Conservation (phyloP, 1,140 invertebrate genomes). For the Ganaspis sp. region DNA sequence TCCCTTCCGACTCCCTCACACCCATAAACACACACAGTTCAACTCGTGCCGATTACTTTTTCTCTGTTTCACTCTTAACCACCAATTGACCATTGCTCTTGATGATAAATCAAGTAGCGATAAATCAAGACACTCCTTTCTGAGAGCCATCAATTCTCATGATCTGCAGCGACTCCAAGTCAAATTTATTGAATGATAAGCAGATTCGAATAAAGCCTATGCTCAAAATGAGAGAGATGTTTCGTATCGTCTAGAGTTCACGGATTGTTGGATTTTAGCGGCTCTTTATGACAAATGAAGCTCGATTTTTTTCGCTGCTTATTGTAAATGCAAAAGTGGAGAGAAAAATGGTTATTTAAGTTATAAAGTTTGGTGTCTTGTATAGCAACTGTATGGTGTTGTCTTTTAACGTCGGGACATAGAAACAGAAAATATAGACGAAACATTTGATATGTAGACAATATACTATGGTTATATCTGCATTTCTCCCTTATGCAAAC, state of each 20-base stretch:
- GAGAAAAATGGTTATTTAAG: too few species aligned
- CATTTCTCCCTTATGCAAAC: too few species aligned
- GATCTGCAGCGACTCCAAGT: neutral
- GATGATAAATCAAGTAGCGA: neutral
- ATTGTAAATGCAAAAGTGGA: too few species aligned
- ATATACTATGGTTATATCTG: too few species aligned
- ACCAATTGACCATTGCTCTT: neutral
- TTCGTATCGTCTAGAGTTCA: neutral
- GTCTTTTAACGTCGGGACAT: too few species aligned
- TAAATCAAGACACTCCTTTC: neutral
- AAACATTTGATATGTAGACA: too few species aligned
- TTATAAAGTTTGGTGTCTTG: too few species aligned
- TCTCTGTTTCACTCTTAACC: neutral
- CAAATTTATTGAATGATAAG: constrained; percentile 11
- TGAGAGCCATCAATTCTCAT: neutral
- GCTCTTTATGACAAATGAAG: neutral
- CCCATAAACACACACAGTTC: constrained; percentile 34
- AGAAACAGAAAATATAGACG: too few species aligned
- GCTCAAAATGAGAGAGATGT: neutral
- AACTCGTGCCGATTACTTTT: neutral
- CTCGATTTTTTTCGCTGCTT: neutral
- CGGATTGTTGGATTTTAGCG: neutral
- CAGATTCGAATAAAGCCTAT: neutral
- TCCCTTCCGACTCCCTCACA: constrained; percentile 40
- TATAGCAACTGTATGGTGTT: too few species aligned